phyloP scores from a whole-genome alignment of 2,797 vertebrate genomes.

The Phrynocephalus forsythii region DNA sequence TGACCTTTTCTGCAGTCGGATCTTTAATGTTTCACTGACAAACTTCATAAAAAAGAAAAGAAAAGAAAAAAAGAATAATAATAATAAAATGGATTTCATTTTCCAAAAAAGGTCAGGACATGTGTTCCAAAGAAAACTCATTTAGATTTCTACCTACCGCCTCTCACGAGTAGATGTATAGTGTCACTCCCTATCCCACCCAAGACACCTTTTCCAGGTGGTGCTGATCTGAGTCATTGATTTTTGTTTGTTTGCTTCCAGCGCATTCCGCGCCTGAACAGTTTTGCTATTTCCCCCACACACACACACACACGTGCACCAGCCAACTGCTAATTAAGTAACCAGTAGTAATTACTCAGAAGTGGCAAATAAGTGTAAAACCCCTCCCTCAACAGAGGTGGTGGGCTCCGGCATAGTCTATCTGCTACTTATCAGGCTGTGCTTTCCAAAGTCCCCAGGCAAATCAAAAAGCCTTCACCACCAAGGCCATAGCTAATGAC shows the following conservation, averaged over 20 bases:
- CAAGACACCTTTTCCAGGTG: neutral
- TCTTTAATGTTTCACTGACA: conserved; percentile 57
- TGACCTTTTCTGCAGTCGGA: conserved; percentile 87
- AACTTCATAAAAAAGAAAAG: conserved; percentile 74
- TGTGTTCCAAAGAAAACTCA: conserved; percentile 78
- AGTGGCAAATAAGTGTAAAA: neutral
- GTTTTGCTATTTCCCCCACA: conserved; percentile 7
- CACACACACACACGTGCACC: neutral
- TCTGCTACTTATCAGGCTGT: no score
- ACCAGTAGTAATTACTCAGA: neutral
- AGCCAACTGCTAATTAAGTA: neutral
- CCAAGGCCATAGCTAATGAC: no score
- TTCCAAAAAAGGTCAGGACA: conserved; percentile 85
- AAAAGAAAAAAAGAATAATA: conserved; percentile 66
- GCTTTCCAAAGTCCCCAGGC: no score
- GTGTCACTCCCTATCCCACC: conserved; percentile 14
- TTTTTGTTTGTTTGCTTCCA: conserved; percentile 6
- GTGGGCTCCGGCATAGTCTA: no score
- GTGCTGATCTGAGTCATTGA: conserved; percentile 23
- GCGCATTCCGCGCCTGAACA: neutral
- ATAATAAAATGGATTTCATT: conserved; percentile 84
- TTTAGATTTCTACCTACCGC: conserved; percentile 54
- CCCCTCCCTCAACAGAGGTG: no score
- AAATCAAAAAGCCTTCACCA: no score
- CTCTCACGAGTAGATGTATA: neutral